Evolutionary conservation across 2,888 invertebrate species (phyloP).

Genomic region (Sphaerophoria rueppellii): DNA sequence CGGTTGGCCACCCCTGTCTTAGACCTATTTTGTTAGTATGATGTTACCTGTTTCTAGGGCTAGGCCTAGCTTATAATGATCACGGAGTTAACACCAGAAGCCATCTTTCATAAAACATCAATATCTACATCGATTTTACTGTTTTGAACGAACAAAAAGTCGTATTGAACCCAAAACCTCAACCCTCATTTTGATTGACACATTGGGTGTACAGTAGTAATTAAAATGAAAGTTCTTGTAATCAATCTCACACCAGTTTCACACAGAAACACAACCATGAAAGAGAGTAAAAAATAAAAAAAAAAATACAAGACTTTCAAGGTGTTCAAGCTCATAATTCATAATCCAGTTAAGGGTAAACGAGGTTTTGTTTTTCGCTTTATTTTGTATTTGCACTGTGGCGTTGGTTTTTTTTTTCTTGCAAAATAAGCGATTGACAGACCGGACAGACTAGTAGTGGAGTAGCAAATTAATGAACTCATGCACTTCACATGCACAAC

Average conservation of each 20-base stretch:
- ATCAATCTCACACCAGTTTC: conserved; percentile 19
- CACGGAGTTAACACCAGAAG: no score
- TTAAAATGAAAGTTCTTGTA: conserved; percentile 36
- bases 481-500: background rate
- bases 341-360: conserved; percentile 39
- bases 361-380: conserved; percentile 7
- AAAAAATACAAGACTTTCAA: conserved; percentile 16
- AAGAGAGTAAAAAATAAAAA: conserved; percentile 16
- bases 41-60: no score
- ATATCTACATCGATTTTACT: no score
- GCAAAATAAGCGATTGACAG: conserved; percentile 21
- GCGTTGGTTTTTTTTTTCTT: background rate
- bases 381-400: background rate
- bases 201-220: background rate
- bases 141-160: no score
- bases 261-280: conserved; percentile 17
- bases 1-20: no score
- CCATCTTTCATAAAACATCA: no score
- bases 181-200: background rate
- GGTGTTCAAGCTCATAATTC: conserved; percentile 38
- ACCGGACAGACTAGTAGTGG: background rate
- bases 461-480: conserved; percentile 6
- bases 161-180: no score
- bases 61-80: no score
- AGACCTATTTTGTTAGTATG: no score